Percentiles rank a stretch among this genome's conserved stretches.
These are phyloP conservation scores for Rhopalosiphum padi DNA, from an alignment of 1,140 invertebrate genomes.

Conservation along the genomic window DNA sequence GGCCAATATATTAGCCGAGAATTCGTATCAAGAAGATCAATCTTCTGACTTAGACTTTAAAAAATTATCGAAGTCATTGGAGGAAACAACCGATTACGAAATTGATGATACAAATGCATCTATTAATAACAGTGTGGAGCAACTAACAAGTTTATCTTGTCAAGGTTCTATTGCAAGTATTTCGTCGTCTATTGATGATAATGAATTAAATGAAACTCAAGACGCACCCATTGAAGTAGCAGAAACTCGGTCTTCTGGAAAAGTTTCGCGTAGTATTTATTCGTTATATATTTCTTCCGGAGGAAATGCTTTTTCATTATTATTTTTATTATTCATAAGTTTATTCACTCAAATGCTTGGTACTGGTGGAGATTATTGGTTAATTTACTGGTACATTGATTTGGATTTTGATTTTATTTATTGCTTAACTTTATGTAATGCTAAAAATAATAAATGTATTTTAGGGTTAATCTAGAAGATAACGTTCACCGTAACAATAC, in stretches of 20 bases:
- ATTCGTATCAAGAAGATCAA: slow-evolving; percentile 68
- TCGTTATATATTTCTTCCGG: slow-evolving; percentile 74
- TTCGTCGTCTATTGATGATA: slow-evolving; percentile 59
- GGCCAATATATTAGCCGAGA: slow-evolving; percentile 69
- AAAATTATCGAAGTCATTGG: slow-evolving; percentile 64
- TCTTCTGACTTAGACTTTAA: slow-evolving; percentile 67
- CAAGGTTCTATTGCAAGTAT: slow-evolving; percentile 61
- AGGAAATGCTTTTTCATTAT: slow-evolving; percentile 69
- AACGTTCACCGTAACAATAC: not conserved
- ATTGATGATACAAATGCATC: slow-evolving; percentile 77
- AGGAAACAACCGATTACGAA: slow-evolving; percentile 60
- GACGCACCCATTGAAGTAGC: too few relatives aligned
- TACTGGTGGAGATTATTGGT: slow-evolving; percentile 78
- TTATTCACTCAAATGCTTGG: slow-evolving; percentile 73
- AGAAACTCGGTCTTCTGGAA: too few relatives aligned
- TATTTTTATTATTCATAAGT: slow-evolving; percentile 70
- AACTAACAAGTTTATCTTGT: slow-evolving; percentile 29
- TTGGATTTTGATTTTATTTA: not conserved
- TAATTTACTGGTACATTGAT: slow-evolving; percentile 73
- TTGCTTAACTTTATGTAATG: not conserved
- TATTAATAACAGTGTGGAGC: slow-evolving; percentile 59
- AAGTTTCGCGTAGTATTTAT: slow-evolving; percentile 68
- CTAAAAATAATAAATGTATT: not conserved
- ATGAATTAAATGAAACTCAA: slow-evolving; percentile 59
- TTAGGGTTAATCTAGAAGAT: slow-evolving; percentile 67